Base-by-base conservation (phyloP, 2,888 invertebrate species). In the Drosophila sordidula region DNA sequence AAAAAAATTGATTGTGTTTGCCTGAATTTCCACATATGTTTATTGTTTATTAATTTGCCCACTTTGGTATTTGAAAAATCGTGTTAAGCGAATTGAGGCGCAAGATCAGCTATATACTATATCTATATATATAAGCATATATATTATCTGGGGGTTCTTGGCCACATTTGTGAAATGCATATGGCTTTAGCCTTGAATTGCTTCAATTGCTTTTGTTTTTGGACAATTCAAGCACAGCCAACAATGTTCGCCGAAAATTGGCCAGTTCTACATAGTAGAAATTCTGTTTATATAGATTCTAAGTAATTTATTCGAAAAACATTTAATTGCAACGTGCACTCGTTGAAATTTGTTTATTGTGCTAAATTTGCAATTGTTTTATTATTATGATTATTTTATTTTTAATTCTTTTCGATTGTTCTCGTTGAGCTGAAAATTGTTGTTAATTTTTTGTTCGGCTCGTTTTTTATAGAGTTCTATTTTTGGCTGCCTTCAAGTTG, bases 161-260 rank as follows among this genome's bases (percentile, higher is more conserved):
- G 70, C 86, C 83, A 68, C 72, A 70, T 66, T 65, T 16, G 39
- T 44, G 50, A 70, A 75, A 46, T 83, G 82, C 82, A 87, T 68
- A 87, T 71, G 72, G 52, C 25, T 68, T 81, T 67, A 74, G 70
- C 83, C 83, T 83, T 83, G 88, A 76, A 64, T 55, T 49, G 58
- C 61, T 56, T 50, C 49, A 49, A 42, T 56, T 44, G 42, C 12
- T 72, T 63, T 62, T 76, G 50, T 63, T 70, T 56, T 59, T 70
- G 74, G 75, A 70, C 79, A 75, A 78, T 57, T 59, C 38, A 58
- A 52, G 47, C 54, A 57, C 36, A 52, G 55, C 55, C 52, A 41
- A 62, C 38, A 56, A 51, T 52, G 25, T 45, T 42, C 65, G 41
- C 26, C 14, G 36, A 39, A 16, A 75, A 38, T 56, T 64, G 32